phyloP scores from a whole-genome alignment of 2,888 invertebrate genomes.

The Xylota segnis region DNA sequence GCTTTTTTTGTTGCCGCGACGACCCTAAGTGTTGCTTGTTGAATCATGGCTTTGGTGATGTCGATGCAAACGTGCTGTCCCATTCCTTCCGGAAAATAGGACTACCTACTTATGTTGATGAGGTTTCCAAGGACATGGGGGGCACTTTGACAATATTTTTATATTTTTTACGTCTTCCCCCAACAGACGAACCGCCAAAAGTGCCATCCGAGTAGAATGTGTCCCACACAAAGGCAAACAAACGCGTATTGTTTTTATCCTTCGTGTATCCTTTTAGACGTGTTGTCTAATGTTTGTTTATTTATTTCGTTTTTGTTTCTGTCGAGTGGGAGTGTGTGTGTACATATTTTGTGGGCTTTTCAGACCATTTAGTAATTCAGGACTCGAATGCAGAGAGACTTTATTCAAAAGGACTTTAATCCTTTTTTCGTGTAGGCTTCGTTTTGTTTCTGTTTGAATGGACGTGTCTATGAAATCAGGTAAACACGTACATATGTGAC shows the following conservation, averaged over 20 bases:
- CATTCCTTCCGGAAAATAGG: neutral
- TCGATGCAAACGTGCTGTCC: neutral
- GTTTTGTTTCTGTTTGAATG: constrained; percentile 15
- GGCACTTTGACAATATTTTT: constrained; percentile 9
- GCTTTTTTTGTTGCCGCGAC: neutral
- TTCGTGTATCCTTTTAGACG: constrained; percentile 34
- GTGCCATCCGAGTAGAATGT: constrained; percentile 38
- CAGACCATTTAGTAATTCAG: constrained; percentile 69
- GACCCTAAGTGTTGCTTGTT: neutral
- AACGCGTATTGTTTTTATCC: constrained; percentile 53
- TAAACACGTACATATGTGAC: constrained; percentile 55
- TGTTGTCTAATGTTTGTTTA: constrained; percentile 50
- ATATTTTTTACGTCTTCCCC: neutral
- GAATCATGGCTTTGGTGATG: constrained; percentile 5
- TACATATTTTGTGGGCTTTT: constrained; percentile 37
- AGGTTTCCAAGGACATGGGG: constrained; percentile 15
- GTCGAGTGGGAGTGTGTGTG: neutral
- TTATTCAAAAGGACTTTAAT: constrained; percentile 57
- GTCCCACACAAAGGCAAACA: constrained; percentile 24
- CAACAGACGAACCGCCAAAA: constrained; percentile 33
- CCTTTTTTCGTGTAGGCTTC: constrained; percentile 17
- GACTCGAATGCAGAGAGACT: constrained; percentile 46
- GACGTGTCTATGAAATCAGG: constrained; percentile 46
- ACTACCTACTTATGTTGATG: neutral
- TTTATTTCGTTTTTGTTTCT: neutral